These are phyloP conservation scores for Octodon degus DNA, from an alignment of 2,113 vertebrate genomes.

Conservation along the genomic window DNA sequence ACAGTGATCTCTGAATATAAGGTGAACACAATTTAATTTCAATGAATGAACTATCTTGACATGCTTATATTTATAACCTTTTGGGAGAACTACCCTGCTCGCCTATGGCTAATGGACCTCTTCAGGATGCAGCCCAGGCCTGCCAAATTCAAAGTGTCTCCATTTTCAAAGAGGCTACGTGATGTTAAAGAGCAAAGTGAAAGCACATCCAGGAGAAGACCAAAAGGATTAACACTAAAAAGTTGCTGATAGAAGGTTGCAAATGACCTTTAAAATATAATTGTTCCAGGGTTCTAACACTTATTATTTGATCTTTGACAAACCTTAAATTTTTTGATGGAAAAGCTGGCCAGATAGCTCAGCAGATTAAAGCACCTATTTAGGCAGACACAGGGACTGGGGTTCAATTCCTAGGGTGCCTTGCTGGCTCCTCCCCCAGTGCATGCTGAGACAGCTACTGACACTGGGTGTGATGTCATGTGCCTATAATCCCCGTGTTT, in stretches of 20 bases:
- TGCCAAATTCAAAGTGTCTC: conserved; percentile 48
- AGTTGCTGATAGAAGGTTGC: conserved; percentile 47
- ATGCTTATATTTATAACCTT: background rate
- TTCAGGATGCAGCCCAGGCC: no score
- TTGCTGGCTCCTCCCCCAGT: no score
- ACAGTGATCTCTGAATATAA: background rate
- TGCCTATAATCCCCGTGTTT: no score
- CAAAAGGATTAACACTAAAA: conserved; percentile 23
- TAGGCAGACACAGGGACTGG: no score
- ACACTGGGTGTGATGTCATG: no score
- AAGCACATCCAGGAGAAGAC: background rate
- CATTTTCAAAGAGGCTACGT: background rate
- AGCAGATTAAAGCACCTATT: no score
- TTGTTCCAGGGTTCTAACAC: background rate
- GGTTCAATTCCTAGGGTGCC: no score
- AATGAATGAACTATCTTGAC: background rate
- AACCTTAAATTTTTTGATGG: background rate
- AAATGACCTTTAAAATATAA: background rate
- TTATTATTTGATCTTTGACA: conserved; percentile 56
- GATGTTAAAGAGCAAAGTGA: conserved; percentile 15
- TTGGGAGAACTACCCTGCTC: background rate
- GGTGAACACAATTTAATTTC: background rate
- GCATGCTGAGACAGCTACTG: no score
- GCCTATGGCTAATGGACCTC: no score
- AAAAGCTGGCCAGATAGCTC: background rate